These are phyloP conservation scores for Melanostigma gelatinosum DNA, from an alignment of 2,113 vertebrate species.

Conservation along the genomic window DNA sequence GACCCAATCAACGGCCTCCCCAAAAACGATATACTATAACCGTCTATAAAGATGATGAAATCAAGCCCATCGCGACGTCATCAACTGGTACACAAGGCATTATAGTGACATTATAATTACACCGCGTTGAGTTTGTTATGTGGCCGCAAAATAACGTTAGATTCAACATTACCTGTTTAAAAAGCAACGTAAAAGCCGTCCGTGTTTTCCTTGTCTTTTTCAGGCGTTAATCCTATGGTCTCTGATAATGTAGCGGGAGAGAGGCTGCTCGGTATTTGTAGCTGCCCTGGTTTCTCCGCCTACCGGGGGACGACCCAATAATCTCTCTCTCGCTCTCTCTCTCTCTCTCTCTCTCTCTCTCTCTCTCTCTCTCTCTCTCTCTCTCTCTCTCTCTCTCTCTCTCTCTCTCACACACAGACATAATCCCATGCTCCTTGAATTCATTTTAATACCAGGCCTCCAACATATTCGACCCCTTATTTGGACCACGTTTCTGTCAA, in stretches of 20 bases:
- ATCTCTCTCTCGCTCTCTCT: background rate
- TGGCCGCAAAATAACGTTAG: background rate
- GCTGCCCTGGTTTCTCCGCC: constrained; percentile 35
- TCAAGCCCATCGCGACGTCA: background rate
- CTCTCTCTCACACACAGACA: background rate
- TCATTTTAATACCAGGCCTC: no score
- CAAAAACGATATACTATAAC: background rate
- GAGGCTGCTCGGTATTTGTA: constrained; percentile 38
- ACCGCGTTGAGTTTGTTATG: background rate
- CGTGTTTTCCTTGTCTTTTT: rapidly evolving
- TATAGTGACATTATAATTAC: background rate
- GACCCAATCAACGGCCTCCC: rapidly evolving
- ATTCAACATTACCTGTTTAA: constrained; percentile 50
- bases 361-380: background rate
- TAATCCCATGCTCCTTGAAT: no score
- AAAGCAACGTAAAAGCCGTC: background rate
- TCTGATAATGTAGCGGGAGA: background rate
- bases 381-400: background rate
- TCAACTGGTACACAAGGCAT: background rate
- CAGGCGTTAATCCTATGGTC: background rate
- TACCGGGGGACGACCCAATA: background rate
- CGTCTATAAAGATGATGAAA: constrained; percentile 35
- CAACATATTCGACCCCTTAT: no score
- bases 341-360: background rate
- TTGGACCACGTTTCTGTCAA: background rate